A percentile compares a stretch with the other conserved stretches of the same genome.
phyloP scores from a whole-genome alignment of 2,797 vertebrate genomes.

The Urophycis tenuis region DNA sequence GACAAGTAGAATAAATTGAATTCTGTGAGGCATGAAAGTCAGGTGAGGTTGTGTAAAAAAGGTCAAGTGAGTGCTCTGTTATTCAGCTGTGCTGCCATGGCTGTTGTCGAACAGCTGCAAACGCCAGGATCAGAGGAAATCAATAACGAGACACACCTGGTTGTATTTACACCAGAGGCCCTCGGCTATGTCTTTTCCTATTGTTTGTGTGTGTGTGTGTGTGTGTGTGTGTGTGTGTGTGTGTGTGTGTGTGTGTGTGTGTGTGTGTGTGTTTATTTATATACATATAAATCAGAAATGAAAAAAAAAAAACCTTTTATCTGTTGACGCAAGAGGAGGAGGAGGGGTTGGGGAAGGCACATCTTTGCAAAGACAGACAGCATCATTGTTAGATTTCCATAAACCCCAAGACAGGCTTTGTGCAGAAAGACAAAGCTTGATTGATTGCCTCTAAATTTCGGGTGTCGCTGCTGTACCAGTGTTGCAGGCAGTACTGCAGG shows the following conservation, averaged over 20 bases:
- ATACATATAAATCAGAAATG: conserved; percentile 3
- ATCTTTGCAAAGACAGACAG: conserved; percentile 42
- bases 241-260: too few relatives aligned
- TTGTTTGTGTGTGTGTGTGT: neutral
- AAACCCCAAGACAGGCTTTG: conserved; percentile 66
- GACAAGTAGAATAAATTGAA: neutral
- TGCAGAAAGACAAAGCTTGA: conserved; percentile 69
- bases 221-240: conserved; percentile 2
- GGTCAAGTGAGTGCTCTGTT: conserved; percentile 3
- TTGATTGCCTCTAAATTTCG: conserved; percentile 71
- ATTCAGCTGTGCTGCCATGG: neutral
- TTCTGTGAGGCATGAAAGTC: neutral
- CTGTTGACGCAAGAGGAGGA: neutral
- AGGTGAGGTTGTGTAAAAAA: neutral
- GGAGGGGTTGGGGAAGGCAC: conserved; percentile 24
- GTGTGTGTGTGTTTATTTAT: too few relatives aligned
- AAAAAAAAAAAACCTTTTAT: conserved; percentile 42
- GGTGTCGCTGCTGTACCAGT: conserved; percentile 55
- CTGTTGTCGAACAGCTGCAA: neutral
- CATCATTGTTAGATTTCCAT: conserved; percentile 64
- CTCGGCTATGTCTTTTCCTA: neutral
- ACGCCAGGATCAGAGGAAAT: neutral
- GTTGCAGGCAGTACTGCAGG: conserved; percentile 50
- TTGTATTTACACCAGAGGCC: neutral
- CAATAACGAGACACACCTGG: neutral